Evolutionary conservation across 2,888 invertebrate genomes (phyloP), one percentile per base, ranked within the genome.

Genomic region (Laspeyria flexula): DNA sequence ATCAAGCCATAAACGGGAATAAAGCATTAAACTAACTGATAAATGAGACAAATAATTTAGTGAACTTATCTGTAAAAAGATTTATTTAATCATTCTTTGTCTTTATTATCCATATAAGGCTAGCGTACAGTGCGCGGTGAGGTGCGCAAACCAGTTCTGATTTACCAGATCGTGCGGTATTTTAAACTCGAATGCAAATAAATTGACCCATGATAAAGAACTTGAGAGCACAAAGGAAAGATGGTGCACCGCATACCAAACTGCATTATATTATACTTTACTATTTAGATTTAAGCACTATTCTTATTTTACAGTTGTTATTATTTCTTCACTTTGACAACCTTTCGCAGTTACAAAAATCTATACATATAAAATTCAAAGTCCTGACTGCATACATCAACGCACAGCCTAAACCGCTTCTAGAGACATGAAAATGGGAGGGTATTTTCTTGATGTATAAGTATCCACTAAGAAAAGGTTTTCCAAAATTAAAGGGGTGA

Each of bases 131-230:
- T 72, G 72, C 71, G 80, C 81, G 78, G 81, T 77, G 77, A 81
- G 80, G 79, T 77, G 70, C 73, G 62, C 60, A 85, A 90, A 90
- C 90, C 88, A 75, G 90, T 90, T 87, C 84, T 85, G 85, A 86
- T 88, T 90, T 88, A 88, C 86, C 85, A 87, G 85, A 86, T 88
- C 87, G 88, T 86, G 88, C 75, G 77, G 85, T 85, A 87, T 89
- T 88, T 89, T 86, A 87, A 85, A 85, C 79, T 80, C 69, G 80
- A 88, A 87, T 88, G 85, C 83, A 87, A 86, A 88, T 89, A 86
- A 81, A 83, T 82, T 83, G 77, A 74, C 65, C 79, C 81, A 77
- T 86, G 86, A 85, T 84, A 85, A 81, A 83, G 84, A 83, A 85
- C 85, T 84, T 83, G 81, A 83, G 77, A 74, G 71, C 73, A 83